phyloP scores from a whole-genome alignment of 2,888 invertebrate genomes.

The Poecilobothrus nobilitatus region DNA sequence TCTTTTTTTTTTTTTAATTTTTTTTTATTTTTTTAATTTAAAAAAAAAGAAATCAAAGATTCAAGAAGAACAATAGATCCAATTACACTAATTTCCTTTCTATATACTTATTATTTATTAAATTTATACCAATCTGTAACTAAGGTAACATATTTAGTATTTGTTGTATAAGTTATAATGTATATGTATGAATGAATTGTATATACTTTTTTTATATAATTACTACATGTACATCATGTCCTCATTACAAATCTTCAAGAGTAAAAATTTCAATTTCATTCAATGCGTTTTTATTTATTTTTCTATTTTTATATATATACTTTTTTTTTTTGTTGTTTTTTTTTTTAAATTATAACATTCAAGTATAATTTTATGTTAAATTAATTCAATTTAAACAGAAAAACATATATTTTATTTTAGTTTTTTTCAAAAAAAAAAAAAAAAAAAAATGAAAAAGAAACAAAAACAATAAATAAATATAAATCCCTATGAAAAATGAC shows the following conservation, averaged over 20 bases:
- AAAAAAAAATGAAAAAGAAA: too few species aligned
- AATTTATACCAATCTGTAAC: too few species aligned
- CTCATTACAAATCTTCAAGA: too few species aligned
- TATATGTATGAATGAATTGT: not conserved
- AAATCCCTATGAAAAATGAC: conserved; percentile 2
- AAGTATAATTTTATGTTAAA: conserved; percentile 3
- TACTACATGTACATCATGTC: not conserved
- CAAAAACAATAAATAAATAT: too few species aligned
- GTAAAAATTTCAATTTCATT: conserved; percentile 1
- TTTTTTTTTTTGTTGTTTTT: too few species aligned
- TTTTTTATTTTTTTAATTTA: too few species aligned
- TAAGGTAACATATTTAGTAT: too few species aligned
- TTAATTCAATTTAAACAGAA: conserved; percentile 1
- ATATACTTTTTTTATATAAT: not conserved
- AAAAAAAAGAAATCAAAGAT: too few species aligned
- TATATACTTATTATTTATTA: not conserved
- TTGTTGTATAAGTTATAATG: not conserved
- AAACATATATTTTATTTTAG: not conserved
- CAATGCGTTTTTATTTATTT: not conserved
- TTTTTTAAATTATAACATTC: conserved; percentile 1
- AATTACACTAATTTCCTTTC: not conserved
- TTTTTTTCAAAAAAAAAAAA: too few species aligned
- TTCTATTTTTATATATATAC: too few species aligned
- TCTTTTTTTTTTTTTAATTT: too few species aligned
- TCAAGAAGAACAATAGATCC: not conserved